Percentiles rank a stretch among this genome's conserved stretches.
phyloP scores from a whole-genome alignment of 2,888 invertebrate species.

The Aspidapion aeneum region DNA sequence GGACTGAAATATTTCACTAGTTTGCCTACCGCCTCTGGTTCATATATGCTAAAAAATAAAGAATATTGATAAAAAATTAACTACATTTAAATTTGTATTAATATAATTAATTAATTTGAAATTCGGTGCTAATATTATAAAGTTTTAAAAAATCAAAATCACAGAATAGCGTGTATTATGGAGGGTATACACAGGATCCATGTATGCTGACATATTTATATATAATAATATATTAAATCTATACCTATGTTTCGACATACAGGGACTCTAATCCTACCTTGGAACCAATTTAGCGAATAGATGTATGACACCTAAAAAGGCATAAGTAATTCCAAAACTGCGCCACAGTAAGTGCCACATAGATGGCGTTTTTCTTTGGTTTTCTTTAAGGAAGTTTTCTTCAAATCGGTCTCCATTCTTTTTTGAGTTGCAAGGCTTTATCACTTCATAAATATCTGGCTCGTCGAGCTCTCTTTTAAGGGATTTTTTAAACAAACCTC shows the following conservation, averaged over 20 bases:
- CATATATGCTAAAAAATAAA: constrained; percentile 52
- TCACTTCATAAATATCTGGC: constrained; percentile 55
- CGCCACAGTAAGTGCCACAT: constrained; percentile 31
- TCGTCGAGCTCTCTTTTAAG: constrained; percentile 57
- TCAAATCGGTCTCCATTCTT: constrained; percentile 37
- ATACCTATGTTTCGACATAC: too few relatives aligned
- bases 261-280: too few relatives aligned
- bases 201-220: too few relatives aligned
- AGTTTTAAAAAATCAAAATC: too few relatives aligned
- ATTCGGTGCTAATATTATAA: too few relatives aligned
- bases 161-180: too few relatives aligned
- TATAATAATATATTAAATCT: too few relatives aligned
- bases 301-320: constrained; percentile 27
- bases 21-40: constrained; percentile 62
- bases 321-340: constrained; percentile 31
- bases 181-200: too few relatives aligned
- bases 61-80: too few relatives aligned
- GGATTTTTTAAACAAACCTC: constrained; percentile 63
- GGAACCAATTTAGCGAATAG: constrained; percentile 27
- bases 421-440: constrained; percentile 43
- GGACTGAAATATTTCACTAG: constrained; percentile 65
- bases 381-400: constrained; percentile 32
- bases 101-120: too few relatives aligned
- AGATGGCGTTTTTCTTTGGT: constrained; percentile 23
- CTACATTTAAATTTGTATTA: too few relatives aligned